Evolutionary conservation across 1,140 invertebrate species (phyloP), one percentile per base, ranked within the genome.

Genomic region (Drosophila persimilis): DNA sequence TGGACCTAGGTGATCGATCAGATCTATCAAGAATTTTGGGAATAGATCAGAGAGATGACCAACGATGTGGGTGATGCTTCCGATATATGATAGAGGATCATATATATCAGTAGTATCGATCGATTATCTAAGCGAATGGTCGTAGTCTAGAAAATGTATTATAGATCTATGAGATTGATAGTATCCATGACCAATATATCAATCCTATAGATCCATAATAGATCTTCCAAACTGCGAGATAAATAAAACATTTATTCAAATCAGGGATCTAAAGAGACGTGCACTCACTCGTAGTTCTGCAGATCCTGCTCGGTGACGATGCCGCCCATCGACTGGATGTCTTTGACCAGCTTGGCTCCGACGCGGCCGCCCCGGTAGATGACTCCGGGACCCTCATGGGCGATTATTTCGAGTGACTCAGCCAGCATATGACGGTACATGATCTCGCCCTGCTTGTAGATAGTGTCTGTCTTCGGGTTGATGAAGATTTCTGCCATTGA

Each of bases 261-360:
- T 26, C 24, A 26, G 31, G 31, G 8, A 31, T 31, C 0, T 31
- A 2, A 7, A 9, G 31, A 31, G 31, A 31, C 31, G 7, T 9
- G 9, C 8, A 31, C 78, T 72, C 57, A 91, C 90, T 90, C 54
- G 81, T 95, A 96, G 58, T 93, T 92, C 57, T 92, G 90, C 76
- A 98, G 93, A 92, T 98, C 97, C 74, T 96, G 92, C 60, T 92
- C 93, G 4, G 95, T 95, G 1, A 98, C 94, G 31, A 97, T 97
- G 48, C 96, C 96, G 22, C 95, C 95, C 63, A 94, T 93, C 2
- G 92, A 86, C 76, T 93, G 77, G 20, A 98, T 94, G 89, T 98
- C 97, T 45, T 93, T 71, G 0, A 96, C 93, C 50, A 98, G 93
- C 7, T 83, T 73, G 47, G 94, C 84, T 0, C 94, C 94, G 31